Percentiles rank a stretch among this genome's conserved stretches.
These are phyloP conservation scores for Theropithecus gelada DNA, from an alignment of 2,113 vertebrate species.

Conservation along the genomic window DNA sequence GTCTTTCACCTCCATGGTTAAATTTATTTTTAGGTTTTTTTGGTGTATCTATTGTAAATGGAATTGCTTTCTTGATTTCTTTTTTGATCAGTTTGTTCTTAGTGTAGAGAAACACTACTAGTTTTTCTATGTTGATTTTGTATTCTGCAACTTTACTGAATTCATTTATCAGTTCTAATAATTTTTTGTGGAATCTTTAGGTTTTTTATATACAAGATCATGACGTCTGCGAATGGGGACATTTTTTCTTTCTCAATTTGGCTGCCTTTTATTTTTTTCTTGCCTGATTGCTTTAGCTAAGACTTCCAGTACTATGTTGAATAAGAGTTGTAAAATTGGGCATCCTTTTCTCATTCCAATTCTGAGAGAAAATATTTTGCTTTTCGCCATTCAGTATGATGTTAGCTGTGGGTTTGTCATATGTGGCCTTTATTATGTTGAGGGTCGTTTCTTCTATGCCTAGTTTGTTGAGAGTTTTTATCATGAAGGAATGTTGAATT, in stretches of 20 bases:
- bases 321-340: background rate
- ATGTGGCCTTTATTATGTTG: background rate
- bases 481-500: background rate
- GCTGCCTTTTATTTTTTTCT: background rate
- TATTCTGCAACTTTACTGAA: background rate
- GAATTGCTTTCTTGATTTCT: background rate
- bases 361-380: background rate
- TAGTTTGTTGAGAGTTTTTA: background rate
- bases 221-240: background rate
- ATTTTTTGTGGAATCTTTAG: background rate
- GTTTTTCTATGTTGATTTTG: background rate
- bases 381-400: background rate
- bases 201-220: background rate
- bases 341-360: background rate
- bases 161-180: background rate
- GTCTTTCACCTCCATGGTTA: background rate
- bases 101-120: background rate
- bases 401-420: background rate
- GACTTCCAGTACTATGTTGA: background rate
- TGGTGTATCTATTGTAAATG: background rate
- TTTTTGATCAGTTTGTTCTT: background rate
- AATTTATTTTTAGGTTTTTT: background rate
- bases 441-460: background rate
- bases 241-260: background rate
- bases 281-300: background rate